phyloP scores from a whole-genome alignment of 2,888 invertebrate species.

The Melinopterus prodromus region DNA sequence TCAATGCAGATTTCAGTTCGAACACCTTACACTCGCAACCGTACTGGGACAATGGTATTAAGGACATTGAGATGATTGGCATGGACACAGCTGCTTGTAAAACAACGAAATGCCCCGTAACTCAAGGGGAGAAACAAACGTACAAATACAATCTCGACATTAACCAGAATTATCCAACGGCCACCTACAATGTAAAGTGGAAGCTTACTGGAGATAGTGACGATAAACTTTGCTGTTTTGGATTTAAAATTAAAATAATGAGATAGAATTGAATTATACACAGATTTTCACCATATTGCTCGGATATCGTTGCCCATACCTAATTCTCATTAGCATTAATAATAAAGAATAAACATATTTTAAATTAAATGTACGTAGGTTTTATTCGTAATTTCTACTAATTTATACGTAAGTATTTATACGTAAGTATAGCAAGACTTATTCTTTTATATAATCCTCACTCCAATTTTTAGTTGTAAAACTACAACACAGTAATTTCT shows the following conservation, averaged over 20 bases:
- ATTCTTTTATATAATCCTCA: no score
- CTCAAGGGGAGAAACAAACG: conserved; percentile 59
- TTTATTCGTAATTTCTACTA: no score
- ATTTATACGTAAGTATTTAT: no score
- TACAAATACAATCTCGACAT: conserved; percentile 63
- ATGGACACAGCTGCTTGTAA: conserved; percentile 65
- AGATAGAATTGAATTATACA: conserved; percentile 31
- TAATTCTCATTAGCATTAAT: no score
- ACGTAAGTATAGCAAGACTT: no score
- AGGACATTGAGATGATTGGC: conserved; percentile 64
- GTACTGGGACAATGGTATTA: conserved; percentile 62
- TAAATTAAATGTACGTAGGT: no score
- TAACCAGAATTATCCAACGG: conserved; percentile 63
- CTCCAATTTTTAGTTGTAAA: no score
- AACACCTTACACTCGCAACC: conserved; percentile 59
- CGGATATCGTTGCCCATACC: neutral
- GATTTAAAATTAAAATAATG: conserved; percentile 65
- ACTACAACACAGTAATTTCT: no score
- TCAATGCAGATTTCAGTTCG: conserved; percentile 61
- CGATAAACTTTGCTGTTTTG: conserved; percentile 68
- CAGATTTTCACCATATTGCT: neutral
- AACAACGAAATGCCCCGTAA: conserved; percentile 67
- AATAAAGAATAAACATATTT: no score
- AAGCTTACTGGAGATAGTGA: conserved; percentile 64
- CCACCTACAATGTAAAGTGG: conserved; percentile 69